Percentiles rank a stretch among this genome's conserved stretches.
These are phyloP conservation scores for Lapara coniferarum DNA, from an alignment of 2,888 invertebrate genomes.

Conservation along the genomic window DNA sequence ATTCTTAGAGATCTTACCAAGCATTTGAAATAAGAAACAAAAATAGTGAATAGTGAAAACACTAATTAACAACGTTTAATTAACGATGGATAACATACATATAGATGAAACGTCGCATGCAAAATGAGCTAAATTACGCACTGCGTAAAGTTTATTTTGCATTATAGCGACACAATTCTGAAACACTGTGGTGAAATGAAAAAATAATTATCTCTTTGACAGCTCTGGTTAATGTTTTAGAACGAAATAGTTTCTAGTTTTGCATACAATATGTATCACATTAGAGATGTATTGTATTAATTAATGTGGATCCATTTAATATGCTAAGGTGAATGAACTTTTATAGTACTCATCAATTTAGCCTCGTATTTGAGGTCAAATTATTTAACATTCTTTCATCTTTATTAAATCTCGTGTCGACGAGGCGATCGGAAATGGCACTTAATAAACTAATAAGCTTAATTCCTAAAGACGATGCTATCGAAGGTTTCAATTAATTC, in stretches of 20 bases:
- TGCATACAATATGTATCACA: background rate
- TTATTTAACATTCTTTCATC: constrained; percentile 18
- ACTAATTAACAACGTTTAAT: too few species aligned
- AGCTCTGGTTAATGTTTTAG: too few species aligned
- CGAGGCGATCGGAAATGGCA: background rate
- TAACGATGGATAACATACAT: too few species aligned
- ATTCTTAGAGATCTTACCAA: too few species aligned
- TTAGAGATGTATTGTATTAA: background rate
- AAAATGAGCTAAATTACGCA: too few species aligned
- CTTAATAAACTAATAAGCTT: background rate
- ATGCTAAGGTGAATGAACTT: constrained; percentile 3
- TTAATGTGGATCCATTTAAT: background rate
- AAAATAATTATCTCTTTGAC: too few species aligned
- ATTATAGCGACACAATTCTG: too few species aligned
- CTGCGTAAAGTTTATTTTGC: too few species aligned
- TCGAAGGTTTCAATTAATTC: background rate
- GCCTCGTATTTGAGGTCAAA: background rate
- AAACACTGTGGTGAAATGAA: too few species aligned
- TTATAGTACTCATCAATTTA: background rate
- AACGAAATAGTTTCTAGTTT: background rate
- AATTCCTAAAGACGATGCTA: background rate
- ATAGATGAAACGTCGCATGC: too few species aligned
- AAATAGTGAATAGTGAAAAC: too few species aligned
- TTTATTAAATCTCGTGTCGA: background rate
- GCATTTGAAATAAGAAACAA: too few species aligned